Evolutionary conservation across 2,888 invertebrate genomes (phyloP).

Genomic region (Cyaniris semiargus): DNA sequence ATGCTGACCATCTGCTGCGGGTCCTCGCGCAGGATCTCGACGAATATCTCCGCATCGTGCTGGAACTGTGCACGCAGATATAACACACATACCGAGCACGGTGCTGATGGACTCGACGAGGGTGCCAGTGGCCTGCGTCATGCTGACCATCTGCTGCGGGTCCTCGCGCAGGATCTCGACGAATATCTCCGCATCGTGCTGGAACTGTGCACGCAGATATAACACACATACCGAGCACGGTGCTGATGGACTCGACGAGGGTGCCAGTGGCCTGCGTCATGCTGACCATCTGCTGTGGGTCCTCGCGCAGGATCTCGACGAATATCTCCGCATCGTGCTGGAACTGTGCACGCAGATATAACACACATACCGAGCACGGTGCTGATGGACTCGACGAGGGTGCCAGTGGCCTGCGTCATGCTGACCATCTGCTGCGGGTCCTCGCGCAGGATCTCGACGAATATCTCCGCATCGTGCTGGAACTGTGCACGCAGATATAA

Average conservation of each 20-base stretch:
- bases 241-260: constrained; percentile 59
- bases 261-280: constrained; percentile 58
- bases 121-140: too few species aligned
- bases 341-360: constrained; percentile 53
- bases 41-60: constrained; percentile 51
- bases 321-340: constrained; percentile 51
- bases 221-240: constrained; percentile 53
- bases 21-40: constrained; percentile 53
- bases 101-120: too few species aligned
- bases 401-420: constrained; percentile 57
- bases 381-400: constrained; percentile 58
- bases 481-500: constrained; percentile 53
- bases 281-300: constrained; percentile 55
- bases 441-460: constrained; percentile 57
- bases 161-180: constrained; percentile 54
- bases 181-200: constrained; percentile 50
- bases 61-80: constrained; percentile 53
- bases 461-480: constrained; percentile 48
- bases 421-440: constrained; percentile 57
- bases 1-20: too few species aligned
- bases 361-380: constrained; percentile 55
- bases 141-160: too few species aligned
- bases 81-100: neutral
- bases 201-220: constrained; percentile 53
- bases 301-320: constrained; percentile 56